Percentiles rank a stretch among this genome's conserved stretches.
These are phyloP conservation scores for Heptranchias perlo DNA, from an alignment of 2,113 vertebrate species.

Conservation along the genomic window DNA sequence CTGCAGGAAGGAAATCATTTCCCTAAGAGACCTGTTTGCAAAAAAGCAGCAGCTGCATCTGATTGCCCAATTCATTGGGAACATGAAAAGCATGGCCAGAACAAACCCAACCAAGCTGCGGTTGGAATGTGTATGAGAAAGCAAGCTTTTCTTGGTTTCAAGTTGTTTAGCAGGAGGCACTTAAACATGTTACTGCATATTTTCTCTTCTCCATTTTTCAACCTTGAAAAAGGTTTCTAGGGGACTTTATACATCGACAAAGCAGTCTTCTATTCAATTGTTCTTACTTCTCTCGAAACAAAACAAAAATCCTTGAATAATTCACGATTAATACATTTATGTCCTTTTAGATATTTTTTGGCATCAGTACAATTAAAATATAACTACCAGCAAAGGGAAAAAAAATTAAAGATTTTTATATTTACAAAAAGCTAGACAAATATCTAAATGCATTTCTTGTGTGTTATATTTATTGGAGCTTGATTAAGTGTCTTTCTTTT, in stretches of 20 bases:
- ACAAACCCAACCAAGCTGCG: constrained; percentile 1
- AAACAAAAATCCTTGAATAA: not conserved
- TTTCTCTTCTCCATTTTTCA: not conserved
- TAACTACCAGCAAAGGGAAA: not conserved
- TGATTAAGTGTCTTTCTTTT: not conserved
- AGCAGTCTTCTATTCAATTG: not conserved
- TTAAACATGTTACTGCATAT: not conserved
- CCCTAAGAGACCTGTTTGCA: not conserved
- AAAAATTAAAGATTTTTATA: not conserved
- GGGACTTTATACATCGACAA: not conserved
- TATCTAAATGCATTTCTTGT: not conserved
- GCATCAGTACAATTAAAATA: not conserved
- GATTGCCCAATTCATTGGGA: not conserved
- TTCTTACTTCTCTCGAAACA: not conserved
- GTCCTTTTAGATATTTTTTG: not conserved
- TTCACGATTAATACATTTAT: not conserved
- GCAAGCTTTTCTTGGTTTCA: not conserved
- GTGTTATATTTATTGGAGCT: not conserved
- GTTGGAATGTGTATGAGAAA: not conserved
- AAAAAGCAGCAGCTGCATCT: not conserved
- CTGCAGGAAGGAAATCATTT: constrained; percentile 22
- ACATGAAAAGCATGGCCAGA: not conserved
- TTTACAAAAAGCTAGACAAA: not conserved
- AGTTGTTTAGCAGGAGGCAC: not conserved
- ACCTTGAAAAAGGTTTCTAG: not conserved